Percentiles rank a stretch among this genome's conserved stretches.
These are phyloP conservation scores for Platyura marginata DNA, from an alignment of 1,140 invertebrate species.

Conservation along the genomic window DNA sequence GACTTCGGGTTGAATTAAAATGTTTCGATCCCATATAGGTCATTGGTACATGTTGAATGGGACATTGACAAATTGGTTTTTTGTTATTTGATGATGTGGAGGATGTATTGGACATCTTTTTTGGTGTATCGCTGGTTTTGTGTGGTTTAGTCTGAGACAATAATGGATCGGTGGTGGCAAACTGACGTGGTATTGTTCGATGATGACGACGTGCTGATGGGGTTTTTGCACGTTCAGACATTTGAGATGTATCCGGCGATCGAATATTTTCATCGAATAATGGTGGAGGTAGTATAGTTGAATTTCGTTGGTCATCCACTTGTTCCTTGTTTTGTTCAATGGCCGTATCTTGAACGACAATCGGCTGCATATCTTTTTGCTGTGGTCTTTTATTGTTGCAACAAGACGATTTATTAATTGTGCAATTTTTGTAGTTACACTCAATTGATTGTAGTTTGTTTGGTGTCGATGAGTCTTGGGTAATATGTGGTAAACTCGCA, in stretches of 20 bases:
- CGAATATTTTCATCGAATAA: slow-evolving; percentile 3
- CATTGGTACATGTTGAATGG: slow-evolving; percentile 25
- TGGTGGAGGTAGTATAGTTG: slow-evolving; percentile 5
- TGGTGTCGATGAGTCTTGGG: too few species aligned
- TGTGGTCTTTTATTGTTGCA: too few species aligned
- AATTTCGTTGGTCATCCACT: slow-evolving; percentile 1
- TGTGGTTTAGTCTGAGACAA: background rate
- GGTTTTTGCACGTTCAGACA: slow-evolving; percentile 9
- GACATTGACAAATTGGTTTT: slow-evolving; percentile 23
- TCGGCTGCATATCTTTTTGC: too few species aligned
- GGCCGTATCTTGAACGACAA: too few species aligned
- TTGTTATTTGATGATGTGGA: slow-evolving; percentile 6
- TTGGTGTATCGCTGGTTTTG: background rate
- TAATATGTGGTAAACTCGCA: too few species aligned
- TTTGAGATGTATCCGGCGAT: background rate
- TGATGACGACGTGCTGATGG: slow-evolving; percentile 21
- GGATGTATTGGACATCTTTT: background rate
- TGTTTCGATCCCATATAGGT: slow-evolving; percentile 18
- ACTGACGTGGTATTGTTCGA: slow-evolving; percentile 24
- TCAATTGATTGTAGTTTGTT: too few species aligned
- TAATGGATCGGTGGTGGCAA: slow-evolving; percentile 9
- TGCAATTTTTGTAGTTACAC: slow-evolving; percentile 22
- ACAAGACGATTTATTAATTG: background rate
- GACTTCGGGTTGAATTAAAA: slow-evolving; percentile 7
- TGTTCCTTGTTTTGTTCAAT: too few species aligned